Evolutionary conservation across 2,888 invertebrate genomes (phyloP).

Genomic region (Artemia sinica): DNA sequence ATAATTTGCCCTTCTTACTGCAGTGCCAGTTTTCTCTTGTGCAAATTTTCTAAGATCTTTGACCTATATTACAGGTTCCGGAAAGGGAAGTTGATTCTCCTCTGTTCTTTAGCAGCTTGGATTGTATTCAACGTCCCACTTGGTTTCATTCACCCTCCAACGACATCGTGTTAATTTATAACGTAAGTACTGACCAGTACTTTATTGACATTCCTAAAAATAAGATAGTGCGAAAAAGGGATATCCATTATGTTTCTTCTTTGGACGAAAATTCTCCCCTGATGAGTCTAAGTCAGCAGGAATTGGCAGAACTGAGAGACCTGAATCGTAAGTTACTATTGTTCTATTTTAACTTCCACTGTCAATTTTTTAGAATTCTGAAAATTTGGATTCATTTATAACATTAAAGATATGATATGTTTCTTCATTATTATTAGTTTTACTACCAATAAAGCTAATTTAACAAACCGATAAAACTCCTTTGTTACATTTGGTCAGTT

Average conservation of each 20-base stretch:
- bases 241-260: neutral
- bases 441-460: too few species aligned
- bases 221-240: slow-evolving; percentile 13
- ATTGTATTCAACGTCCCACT: slow-evolving; percentile 88
- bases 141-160: slow-evolving; percentile 84
- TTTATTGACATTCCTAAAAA: slow-evolving; percentile 19
- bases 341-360: too few species aligned
- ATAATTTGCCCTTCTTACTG: too few species aligned
- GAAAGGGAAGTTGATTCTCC: slow-evolving; percentile 65
- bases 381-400: too few species aligned
- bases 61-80: slow-evolving; percentile 42
- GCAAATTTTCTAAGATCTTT: neutral
- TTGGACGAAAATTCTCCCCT: neutral
- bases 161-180: slow-evolving; percentile 62
- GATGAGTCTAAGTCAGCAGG: neutral
- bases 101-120: slow-evolving; percentile 84
- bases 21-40: too few species aligned
- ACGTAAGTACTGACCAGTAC: slow-evolving; percentile 41
- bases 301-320: neutral
- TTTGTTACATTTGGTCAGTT: too few species aligned
- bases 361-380: too few species aligned
- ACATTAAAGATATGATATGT: too few species aligned
- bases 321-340: neutral
- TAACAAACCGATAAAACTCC: too few species aligned
- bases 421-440: too few species aligned